Conservation (phyloP, 1,140 invertebrate genomes). For the Drosophila virilis region DNA sequence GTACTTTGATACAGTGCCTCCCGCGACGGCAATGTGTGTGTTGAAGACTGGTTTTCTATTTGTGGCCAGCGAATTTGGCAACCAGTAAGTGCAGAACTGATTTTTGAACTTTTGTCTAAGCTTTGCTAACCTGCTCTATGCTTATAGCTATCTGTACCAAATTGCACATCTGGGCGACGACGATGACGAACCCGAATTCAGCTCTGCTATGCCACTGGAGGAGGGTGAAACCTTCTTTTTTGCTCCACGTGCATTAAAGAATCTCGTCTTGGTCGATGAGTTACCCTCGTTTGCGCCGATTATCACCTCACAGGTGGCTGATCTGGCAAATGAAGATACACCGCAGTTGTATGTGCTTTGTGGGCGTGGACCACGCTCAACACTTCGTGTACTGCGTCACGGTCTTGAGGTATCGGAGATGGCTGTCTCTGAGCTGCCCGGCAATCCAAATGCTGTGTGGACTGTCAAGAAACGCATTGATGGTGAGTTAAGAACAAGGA, state of each 20-base stretch:
- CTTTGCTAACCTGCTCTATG: constrained; percentile 2
- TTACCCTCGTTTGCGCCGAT: constrained; percentile 98
- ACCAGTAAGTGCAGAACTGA: constrained; percentile 93
- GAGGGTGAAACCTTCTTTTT: constrained; percentile 99
- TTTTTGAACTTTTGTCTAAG: neutral
- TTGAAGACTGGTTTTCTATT: constrained; percentile 99
- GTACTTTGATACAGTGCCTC: constrained; percentile 99
- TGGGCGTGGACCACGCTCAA: constrained; percentile 97
- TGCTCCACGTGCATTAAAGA: constrained; percentile 95
- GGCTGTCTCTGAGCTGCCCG: constrained; percentile 99
- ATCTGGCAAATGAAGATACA: constrained; percentile 98
- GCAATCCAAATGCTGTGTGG: constrained; percentile 99
- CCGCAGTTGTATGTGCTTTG: constrained; percentile 98
- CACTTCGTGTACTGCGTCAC: constrained; percentile 96
- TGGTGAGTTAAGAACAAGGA: constrained; percentile 77
- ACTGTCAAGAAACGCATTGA: constrained; percentile 98
- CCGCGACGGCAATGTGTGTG: constrained; percentile 98
- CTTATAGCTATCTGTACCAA: constrained; percentile 96
- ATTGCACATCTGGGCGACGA: constrained; percentile 99
- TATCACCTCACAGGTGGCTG: constrained; percentile 90
- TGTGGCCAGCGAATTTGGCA: constrained; percentile 99
- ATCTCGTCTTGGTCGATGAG: constrained; percentile 99
- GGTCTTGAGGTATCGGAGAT: constrained; percentile 99
- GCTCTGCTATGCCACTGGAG: constrained; percentile 98
- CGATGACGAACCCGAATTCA: constrained; percentile 99